phyloP scores from a whole-genome alignment of 2,113 vertebrate genomes.

The Corythornis cristatus region DNA sequence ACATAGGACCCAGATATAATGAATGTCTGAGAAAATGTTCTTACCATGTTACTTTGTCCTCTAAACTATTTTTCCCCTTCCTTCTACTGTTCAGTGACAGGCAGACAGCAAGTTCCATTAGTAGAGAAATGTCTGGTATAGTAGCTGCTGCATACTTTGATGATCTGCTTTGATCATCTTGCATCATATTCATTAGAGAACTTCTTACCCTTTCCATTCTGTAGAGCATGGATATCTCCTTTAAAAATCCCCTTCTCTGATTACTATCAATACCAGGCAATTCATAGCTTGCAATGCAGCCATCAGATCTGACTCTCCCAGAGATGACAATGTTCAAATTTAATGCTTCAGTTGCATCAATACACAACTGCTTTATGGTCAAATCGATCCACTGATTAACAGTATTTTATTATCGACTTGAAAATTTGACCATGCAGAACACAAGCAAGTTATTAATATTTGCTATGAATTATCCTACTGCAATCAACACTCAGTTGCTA shows the following conservation, averaged over 20 bases:
- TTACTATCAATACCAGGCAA: background rate
- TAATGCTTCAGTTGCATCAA: constrained; percentile 1
- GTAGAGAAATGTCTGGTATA: background rate
- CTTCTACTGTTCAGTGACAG: background rate
- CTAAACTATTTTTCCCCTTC: background rate
- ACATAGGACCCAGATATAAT: background rate
- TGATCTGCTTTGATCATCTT: constrained; percentile 1
- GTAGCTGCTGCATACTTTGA: background rate
- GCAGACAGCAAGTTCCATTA: background rate
- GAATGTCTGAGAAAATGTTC: background rate
- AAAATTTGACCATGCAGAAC: constrained; percentile 1
- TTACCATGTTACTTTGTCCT: background rate
- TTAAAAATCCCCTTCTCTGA: constrained; percentile 4
- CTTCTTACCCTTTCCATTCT: background rate
- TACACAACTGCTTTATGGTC: constrained; percentile 10
- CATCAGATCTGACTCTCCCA: background rate
- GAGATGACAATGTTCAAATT: constrained; percentile 13
- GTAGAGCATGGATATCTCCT: background rate
- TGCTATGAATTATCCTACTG: background rate
- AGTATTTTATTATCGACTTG: constrained; percentile 18
- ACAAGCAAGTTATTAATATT: background rate
- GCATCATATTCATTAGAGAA: constrained; percentile 25
- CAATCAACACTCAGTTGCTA: background rate
- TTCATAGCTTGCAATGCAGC: background rate
- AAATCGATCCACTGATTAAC: constrained; percentile 51